Conservation (phyloP, 1,140 invertebrate species). For the Tetragnatha versicolor region DNA sequence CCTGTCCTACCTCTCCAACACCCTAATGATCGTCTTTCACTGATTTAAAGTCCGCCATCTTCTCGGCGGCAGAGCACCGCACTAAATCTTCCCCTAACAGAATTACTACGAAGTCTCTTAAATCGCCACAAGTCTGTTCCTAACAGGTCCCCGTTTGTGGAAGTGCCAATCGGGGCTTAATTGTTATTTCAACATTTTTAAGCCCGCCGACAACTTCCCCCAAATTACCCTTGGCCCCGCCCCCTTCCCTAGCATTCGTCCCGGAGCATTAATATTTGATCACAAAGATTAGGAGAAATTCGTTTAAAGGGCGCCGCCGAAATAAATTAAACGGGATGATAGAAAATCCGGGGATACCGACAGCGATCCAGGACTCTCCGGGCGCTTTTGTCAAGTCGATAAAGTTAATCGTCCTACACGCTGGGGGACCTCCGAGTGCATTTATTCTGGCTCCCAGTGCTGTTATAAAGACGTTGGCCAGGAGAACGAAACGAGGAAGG, state of each 20-base stretch:
- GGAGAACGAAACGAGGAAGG: constrained; percentile 1
- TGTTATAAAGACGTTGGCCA: background rate
- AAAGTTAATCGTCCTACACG: constrained; percentile 13
- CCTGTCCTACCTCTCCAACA: too few relatives aligned
- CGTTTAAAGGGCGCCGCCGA: constrained; percentile 5
- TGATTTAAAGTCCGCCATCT: too few relatives aligned
- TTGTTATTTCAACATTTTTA: constrained; percentile 6
- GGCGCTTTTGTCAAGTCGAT: constrained; percentile 4
- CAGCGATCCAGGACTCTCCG: background rate
- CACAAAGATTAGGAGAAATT: constrained; percentile 22
- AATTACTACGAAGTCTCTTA: too few relatives aligned
- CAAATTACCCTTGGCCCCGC: background rate
- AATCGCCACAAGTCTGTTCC: too few relatives aligned
- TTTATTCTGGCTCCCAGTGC: constrained; percentile 18
- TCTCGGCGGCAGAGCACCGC: too few relatives aligned
- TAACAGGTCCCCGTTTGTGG: too few relatives aligned
- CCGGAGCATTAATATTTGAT: constrained; percentile 24
- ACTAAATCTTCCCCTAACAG: too few relatives aligned
- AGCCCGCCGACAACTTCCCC: background rate
- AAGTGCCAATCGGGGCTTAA: too few relatives aligned
- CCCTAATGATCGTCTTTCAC: too few relatives aligned
- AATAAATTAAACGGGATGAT: constrained; percentile 2
- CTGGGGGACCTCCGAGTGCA: constrained; percentile 1
- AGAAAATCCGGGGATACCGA: constrained; percentile 1
- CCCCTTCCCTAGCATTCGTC: background rate